phyloP scores from a whole-genome alignment of 2,113 vertebrate species.

The Phrynocephalus versicolor region DNA sequence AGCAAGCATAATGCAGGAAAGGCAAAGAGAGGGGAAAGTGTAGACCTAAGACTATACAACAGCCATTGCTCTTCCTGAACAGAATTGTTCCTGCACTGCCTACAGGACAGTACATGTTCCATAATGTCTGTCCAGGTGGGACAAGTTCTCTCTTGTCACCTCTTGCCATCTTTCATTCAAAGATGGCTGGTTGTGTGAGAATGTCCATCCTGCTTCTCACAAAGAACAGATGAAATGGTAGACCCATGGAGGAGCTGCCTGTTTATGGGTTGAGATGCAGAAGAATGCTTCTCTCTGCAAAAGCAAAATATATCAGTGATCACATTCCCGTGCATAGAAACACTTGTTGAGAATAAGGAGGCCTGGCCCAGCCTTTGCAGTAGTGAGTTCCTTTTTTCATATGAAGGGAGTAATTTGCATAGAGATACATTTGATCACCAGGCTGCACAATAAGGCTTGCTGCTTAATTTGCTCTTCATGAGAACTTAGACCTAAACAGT shows the following conservation, averaged over 20 bases:
- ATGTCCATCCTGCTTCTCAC: neutral
- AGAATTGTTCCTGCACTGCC: neutral
- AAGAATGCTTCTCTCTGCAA: neutral
- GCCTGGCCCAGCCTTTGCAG: neutral
- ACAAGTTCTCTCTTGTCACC: neutral
- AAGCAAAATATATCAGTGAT: neutral
- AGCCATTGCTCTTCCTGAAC: neutral
- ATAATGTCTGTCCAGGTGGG: neutral
- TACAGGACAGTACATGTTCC: neutral
- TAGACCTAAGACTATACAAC: neutral
- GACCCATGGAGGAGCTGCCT: neutral
- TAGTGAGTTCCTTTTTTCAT: neutral
- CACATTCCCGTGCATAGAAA: neutral
- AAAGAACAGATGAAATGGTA: neutral
- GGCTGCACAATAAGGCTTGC: neutral
- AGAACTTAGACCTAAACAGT: neutral
- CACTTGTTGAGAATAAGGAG: neutral
- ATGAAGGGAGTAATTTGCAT: neutral
- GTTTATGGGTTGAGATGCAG: too few relatives aligned
- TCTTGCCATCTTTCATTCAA: neutral
- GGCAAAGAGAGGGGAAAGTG: neutral
- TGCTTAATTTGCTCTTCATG: neutral
- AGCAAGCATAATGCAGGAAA: neutral
- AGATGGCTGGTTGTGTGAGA: neutral
- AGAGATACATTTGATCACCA: too few relatives aligned